Evolutionary conservation across 2,797 vertebrate species (phyloP), one percentile per base, ranked within the genome.

Genomic region (Myioborus miniatus): DNA sequence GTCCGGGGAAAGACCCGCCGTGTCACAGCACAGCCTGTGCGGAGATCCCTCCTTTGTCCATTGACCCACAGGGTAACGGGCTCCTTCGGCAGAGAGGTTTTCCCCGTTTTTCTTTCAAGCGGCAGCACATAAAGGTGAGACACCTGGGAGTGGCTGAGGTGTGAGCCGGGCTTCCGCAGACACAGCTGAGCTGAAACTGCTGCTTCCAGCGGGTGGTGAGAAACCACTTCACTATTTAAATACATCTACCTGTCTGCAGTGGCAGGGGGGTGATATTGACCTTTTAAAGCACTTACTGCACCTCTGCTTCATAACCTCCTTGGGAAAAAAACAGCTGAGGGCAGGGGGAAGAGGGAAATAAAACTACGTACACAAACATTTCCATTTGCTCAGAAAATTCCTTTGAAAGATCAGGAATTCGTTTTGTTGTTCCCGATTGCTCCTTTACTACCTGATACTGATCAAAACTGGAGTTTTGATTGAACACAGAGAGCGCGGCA

Each of bases 141-240:
- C 17, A 7, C 27, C 2, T 12, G 0, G 1, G 26, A 21, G 11
- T 0, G 59, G 34, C 0, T 32, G 30, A 39, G 7, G 17, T 2
- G 16, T 3, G 23, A 84, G 59, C 12, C 0, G 7, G 10, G 11
- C 16, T 87, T 49, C 72, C 13, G 12, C 1, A 44, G 37, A 15
- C 47, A 64, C 21, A 34, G 46, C 41, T 12, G 30, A 80, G 63
- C n/a, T 24, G 22, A 76, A 82, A 21, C 32, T 5, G 46, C 8
- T 14, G 10, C 23, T 49, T 41, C 9, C 47, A 53, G 64, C 8
- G 0, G 4, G 13, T 24, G 7, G 11, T 24, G 26, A 14, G 30
- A 87, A 94, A 69, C 5, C 15, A 47, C 22, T 0, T 19, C 6
- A 30, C 11, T 70, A 23, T 56, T 55, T 52, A 76, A 92, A 80